Conservation (phyloP, 2,113 vertebrate species). For the Muntiacus muntjak region DNA sequence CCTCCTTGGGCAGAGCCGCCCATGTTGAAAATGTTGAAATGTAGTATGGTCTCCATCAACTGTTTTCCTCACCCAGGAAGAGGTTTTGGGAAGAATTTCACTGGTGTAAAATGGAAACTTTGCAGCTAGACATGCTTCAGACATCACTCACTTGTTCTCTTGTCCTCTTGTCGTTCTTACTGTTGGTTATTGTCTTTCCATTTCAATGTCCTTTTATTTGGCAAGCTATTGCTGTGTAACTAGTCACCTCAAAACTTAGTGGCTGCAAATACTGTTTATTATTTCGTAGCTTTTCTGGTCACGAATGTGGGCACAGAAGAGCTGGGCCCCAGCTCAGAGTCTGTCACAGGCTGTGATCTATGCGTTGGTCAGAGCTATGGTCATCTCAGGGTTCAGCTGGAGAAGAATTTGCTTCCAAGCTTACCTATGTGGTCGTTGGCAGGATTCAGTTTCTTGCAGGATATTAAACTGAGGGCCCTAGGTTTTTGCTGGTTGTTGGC, state of each 20-base stretch:
- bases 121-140: neutral
- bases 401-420: neutral
- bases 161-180: neutral
- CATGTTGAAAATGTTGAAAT: neutral
- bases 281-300: neutral
- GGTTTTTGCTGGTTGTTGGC: neutral
- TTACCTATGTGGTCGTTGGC: neutral
- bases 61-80: neutral
- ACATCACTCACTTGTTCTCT: neutral
- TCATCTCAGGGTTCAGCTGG: neutral
- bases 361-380: neutral
- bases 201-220: neutral
- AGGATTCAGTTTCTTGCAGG: neutral
- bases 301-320: neutral
- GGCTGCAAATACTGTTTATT: neutral
- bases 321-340: neutral
- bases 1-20: fast-evolving
- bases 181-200: neutral
- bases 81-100: neutral
- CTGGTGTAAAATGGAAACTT: neutral
- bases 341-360: neutral
- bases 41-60: neutral
- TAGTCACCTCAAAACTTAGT: neutral
- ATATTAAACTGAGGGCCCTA: neutral
- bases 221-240: neutral